Base-by-base conservation (phyloP, 2,888 invertebrate species). In the Zhengitettix transpicula region DNA sequence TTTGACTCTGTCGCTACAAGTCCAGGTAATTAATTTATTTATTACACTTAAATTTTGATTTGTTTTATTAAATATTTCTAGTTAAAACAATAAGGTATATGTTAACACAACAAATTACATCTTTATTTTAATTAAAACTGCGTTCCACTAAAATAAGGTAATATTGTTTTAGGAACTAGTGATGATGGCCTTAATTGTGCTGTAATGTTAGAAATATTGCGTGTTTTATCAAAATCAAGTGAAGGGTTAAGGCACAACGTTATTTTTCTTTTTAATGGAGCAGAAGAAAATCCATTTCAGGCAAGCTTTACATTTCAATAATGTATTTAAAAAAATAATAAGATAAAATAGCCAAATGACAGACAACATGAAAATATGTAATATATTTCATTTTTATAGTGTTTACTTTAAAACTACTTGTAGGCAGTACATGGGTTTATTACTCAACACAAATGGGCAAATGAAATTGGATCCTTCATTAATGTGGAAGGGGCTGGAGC, bases 201-300 rank as follows among this genome's bases (percentile, higher is more conserved):
- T 41, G 76, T 81, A 12, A 83, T 86, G 83, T 67, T 87, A 63
- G 87, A 87, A 71, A 72, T 83, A 9, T 68, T 86, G 9, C 70
- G 82, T 61, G 78, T 81, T 44, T 65, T 81, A 1, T 76, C 81
- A 1, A 73, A 74, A 59, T 68, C 71, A 15, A 65, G 71, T 14
- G 66, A 69, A 10, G 68, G 75, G 14, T 74, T 82, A 10, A 69
- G 72, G 60, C 79, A 84, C 68, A 79, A 81, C 64, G 72, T 87
- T 5, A 75, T 87, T 40, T 85, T 87, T 67, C 72, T 85, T 2
- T 86, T 86, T 69, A 87, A 87, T 69, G 85, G 86, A 28, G 86
- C 85, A 10, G 86, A 87, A 71, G 87, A 87, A 70, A 81, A 81
- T 59, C 78, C 82, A 40, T 67, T 76, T 41, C 75, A 75, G 66